Base-by-base conservation (phyloP, 2,888 invertebrate genomes). In the Tenthredo distinguenda region DNA sequence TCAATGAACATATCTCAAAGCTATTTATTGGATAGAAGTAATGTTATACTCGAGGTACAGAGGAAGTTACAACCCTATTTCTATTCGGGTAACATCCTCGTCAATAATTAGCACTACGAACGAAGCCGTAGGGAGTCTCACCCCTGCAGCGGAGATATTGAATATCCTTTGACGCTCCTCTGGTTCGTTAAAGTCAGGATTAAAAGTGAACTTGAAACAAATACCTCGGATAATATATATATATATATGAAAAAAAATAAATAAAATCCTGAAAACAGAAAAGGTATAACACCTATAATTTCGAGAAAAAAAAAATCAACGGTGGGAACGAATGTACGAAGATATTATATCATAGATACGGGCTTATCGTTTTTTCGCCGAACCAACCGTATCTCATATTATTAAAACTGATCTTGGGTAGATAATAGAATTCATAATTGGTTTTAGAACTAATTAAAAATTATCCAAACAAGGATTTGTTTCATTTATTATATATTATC, bases 81-180 rank as follows among this genome's bases (percentile, higher is more conserved):
- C n/a, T 55, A 77, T 34, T 15, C 26, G 21, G 77, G 31, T 55
- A 50, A 47, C 50, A 62, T 81, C 34, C 58, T 81, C 58, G 81
- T 81, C 81, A 40, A 81, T 81, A 81, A 81, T 81, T 62, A 81
- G 47, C 43, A 26, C 62, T 40, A 81, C 40, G 55, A 81, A 72
- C 71, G 58, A 81, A 81, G 81, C 81, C 81, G 62, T 81, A 81
- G 81, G 81, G 62, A 40, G 58, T 81, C 81, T 81, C 58, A 15
- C 81, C 72, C 40, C 71, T 40, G 15, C 37, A 81, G 37, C 62
- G 37, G 58, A 62, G 58, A 81, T 81, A 81, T 81, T 62, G 37
- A 40, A 81, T 81, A 81, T 81, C 81, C 81, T 81, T 81, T 81
- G 62, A 81, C 81, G 81, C 26, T 58, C n/a, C 37, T 62, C 58